phyloP scores from a whole-genome alignment of 2,113 vertebrate species.

The Monarcha castaneiventris region DNA sequence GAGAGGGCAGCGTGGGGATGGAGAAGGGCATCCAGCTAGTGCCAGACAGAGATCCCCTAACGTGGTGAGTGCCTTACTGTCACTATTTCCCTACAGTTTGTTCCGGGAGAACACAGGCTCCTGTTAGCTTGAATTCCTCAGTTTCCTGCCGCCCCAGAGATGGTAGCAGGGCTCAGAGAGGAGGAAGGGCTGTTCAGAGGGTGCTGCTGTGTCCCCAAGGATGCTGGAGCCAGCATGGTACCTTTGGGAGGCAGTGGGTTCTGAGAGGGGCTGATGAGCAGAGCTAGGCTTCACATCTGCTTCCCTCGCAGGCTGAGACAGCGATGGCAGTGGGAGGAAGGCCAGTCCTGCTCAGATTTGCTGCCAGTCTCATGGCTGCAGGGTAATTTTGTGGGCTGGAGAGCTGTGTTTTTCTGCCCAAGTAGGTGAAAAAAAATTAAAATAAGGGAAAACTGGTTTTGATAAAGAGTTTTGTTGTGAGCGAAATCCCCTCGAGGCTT shows the following conservation, averaged over 20 bases:
- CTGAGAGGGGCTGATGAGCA: not conserved
- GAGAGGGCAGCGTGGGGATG: not conserved
- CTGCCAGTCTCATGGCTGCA: not conserved
- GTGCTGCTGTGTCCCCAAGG: not conserved
- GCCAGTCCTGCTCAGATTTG: not conserved
- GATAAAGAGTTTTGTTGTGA: constrained; percentile 1
- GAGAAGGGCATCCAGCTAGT: not conserved
- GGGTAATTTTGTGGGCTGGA: not conserved
- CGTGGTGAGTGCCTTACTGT: accelerated
- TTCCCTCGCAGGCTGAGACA: accelerated
- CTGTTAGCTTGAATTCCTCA: not conserved
- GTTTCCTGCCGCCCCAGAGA: accelerated
- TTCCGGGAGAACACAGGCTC: not conserved
- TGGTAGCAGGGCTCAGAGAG: accelerated
- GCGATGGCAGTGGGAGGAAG: not conserved
- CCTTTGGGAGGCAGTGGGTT: not conserved
- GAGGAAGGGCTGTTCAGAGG: not conserved
- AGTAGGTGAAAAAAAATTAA: not conserved
- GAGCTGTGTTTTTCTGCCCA: not conserved
- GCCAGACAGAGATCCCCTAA: not conserved
- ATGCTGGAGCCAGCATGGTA: not conserved
- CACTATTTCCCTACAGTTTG: not conserved
- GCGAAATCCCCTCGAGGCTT: not conserved
- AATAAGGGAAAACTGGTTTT: not conserved
- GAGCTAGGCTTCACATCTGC: not conserved